Evolutionary conservation across 1,140 invertebrate species (phyloP).

Genomic region (Acromyrmex echinatior): DNA sequence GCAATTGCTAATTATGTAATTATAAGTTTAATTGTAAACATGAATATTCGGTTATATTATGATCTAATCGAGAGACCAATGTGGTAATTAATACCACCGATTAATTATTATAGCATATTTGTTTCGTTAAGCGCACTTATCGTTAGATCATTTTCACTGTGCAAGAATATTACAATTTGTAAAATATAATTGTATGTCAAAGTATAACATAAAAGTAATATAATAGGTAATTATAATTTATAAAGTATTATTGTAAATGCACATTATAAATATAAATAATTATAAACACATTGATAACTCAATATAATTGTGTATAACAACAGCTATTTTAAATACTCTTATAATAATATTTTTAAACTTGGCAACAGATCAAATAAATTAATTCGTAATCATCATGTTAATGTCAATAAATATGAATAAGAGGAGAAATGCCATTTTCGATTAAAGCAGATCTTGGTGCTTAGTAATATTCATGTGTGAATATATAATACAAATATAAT

Average conservation of each 20-base stretch:
- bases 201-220: neutral
- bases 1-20: slow-evolving; percentile 16
- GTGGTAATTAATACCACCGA: neutral
- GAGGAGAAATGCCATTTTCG: too few relatives aligned
- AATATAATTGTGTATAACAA: neutral
- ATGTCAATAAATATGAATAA: neutral
- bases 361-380: neutral
- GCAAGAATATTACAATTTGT: neutral
- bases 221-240: neutral
- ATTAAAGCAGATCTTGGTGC: too few relatives aligned
- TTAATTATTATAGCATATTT: slow-evolving; percentile 28
- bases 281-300: neutral
- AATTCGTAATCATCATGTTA: neutral
- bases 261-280: neutral
- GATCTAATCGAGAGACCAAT: neutral
- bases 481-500: too few relatives aligned
- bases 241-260: neutral
- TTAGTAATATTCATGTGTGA: too few relatives aligned
- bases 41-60: neutral
- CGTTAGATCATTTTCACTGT: neutral
- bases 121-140: slow-evolving; percentile 3
- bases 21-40: slow-evolving; percentile 33
- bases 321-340: neutral
- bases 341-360: neutral
- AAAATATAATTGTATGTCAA: slow-evolving; percentile 3